Evolutionary conservation across 1,140 invertebrate species (phyloP).

Genomic region (Magallana angulata): DNA sequence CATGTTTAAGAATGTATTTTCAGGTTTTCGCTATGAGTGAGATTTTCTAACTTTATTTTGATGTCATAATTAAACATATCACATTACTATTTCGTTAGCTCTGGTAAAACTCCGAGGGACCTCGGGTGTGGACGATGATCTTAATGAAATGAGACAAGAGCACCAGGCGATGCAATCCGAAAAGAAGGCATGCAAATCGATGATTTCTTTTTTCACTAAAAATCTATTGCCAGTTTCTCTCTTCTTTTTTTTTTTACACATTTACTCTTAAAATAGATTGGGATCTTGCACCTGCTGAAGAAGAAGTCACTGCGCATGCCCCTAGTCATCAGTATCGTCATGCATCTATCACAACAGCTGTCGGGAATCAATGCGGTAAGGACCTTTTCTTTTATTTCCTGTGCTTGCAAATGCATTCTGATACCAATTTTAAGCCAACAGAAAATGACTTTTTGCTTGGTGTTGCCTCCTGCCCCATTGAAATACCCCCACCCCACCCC

Average conservation of each 20-base stretch:
- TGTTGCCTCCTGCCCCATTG: no score
- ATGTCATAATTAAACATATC: no score
- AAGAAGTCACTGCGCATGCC: constrained; percentile 86
- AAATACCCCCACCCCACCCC: no score
- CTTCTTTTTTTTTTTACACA: neutral
- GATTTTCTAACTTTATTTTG: no score
- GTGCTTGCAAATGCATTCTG: no score
- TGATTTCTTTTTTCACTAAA: no score
- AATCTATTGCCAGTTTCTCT: no score
- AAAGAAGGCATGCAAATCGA: constrained; percentile 53
- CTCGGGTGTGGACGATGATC: constrained; percentile 89
- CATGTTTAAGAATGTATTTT: neutral
- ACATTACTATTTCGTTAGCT: constrained; percentile 54
- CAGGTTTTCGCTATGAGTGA: no score
- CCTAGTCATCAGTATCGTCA: constrained; percentile 88
- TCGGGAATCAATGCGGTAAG: constrained; percentile 94
- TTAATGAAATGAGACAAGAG: constrained; percentile 92
- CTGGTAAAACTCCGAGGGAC: constrained; percentile 83
- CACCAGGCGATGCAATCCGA: constrained; percentile 81
- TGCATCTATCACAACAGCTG: constrained; percentile 94
- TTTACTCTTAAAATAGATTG: constrained; percentile 23
- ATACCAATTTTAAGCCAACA: no score
- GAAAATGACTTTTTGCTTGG: no score
- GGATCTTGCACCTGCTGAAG: constrained; percentile 53
- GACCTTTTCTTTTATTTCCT: constrained; percentile 47